Percentiles rank a stretch among this genome's conserved stretches.
These are phyloP conservation scores for Mycteria americana DNA, from an alignment of 2,797 vertebrate species.

Conservation along the genomic window DNA sequence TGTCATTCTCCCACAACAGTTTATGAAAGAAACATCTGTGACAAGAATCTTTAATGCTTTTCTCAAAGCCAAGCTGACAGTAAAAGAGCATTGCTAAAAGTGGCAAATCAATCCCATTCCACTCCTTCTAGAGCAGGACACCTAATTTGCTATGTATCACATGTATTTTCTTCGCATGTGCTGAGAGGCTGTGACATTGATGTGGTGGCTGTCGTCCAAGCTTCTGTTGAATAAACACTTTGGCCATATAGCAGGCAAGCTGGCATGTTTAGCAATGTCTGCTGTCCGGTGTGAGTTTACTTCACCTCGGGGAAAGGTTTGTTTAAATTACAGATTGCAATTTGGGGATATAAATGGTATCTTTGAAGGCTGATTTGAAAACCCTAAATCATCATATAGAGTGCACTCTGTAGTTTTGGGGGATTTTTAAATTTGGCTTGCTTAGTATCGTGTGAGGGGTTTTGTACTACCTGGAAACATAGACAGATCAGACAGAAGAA, in stretches of 20 bases:
- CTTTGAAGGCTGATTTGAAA: conserved; percentile 62
- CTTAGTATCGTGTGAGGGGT: neutral
- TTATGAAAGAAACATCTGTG: conserved; percentile 90
- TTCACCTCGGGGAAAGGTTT: conserved; percentile 56
- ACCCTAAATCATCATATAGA: conserved; percentile 11
- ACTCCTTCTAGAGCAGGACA: conserved; percentile 79
- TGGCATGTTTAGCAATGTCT: conserved; percentile 74
- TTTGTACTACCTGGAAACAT: conserved; percentile 19
- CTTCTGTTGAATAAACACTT: conserved; percentile 88
- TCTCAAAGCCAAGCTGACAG: conserved; percentile 81
- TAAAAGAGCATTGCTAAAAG: conserved; percentile 81
- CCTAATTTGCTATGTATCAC: conserved; percentile 90
- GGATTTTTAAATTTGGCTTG: conserved; percentile 1
- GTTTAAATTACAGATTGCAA: conserved; percentile 40
- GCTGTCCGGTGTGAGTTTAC: conserved; percentile 57
- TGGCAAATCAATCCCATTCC: conserved; percentile 77
- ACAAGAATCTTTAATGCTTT: conserved; percentile 85
- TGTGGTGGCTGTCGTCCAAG: conserved; percentile 85
- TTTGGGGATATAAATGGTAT: conserved; percentile 8
- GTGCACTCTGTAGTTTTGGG: neutral
- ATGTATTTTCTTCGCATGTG: conserved; percentile 85
- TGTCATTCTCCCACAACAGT: conserved; percentile 84
- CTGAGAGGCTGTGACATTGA: conserved; percentile 79
- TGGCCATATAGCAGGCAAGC: conserved; percentile 80
- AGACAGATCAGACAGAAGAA: neutral